Base-by-base conservation (phyloP, 1,140 invertebrate species). In the Bombus balteatus region DNA sequence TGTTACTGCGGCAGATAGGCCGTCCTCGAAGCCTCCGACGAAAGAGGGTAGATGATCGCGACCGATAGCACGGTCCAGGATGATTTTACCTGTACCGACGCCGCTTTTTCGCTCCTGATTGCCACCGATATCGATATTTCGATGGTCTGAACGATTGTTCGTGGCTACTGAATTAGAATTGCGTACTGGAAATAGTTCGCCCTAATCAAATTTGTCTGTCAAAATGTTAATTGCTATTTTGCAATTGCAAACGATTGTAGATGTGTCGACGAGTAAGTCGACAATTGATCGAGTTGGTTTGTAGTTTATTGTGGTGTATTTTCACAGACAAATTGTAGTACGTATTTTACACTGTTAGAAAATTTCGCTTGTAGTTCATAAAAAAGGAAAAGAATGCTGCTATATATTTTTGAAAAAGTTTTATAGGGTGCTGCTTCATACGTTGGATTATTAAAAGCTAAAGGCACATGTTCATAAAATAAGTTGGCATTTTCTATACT, bases 1-100 rank as follows among this genome's bases (percentile, higher is more conserved):
- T 95, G 95, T 95, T 95, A 95, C 94, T 94, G 88, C 91, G 89
- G 84, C 89, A 85, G 91, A 94, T 94, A 92, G 94, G 92, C 93
- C 86, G 91, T 90, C 92, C 90, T 91, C 91, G 84, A 90, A 79
- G 79, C 79, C 75, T 41, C 8, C 79, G 88, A 80, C 88, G 47
- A 86, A 90, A 65, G 89, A 89, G 91, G 93, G 89, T 91, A 92
- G 91, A 92, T 92, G 91, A 93, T 94, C 92, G 92, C 89, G 88
- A 77, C 78, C 88, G 93, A 94, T 94, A 94, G 89, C 86, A 92
- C 91, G 59, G 62, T n/a, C 84, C 53, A 28, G 74, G 79, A 88
- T 66, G 57, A 74, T 74, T 82, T 87, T 87, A 91, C 87, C 89
- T 90, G 89, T 62, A 39, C 59, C 80, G 43, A 62, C 59, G 83